Percentiles rank a stretch among this genome's conserved stretches.
phyloP scores from a whole-genome alignment of 2,888 invertebrate genomes.

The Lasioglossum morio region DNA sequence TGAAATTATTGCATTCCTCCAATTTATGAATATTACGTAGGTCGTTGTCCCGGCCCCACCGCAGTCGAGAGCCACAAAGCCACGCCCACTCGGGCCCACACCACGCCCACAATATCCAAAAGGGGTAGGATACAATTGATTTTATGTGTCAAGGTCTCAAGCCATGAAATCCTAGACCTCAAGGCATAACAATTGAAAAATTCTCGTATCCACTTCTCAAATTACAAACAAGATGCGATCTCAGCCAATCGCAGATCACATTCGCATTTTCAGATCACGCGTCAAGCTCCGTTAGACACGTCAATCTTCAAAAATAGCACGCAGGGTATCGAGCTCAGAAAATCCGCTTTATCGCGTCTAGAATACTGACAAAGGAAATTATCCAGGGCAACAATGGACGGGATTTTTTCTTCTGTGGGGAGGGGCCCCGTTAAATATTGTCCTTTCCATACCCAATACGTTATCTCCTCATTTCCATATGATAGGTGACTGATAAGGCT shows the following conservation, averaged over 20 bases:
- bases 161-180: not conserved
- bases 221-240: not conserved
- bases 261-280: not conserved
- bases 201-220: not conserved
- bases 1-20: not conserved
- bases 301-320: not conserved
- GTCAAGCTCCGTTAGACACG: not conserved
- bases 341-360: constrained; percentile 45
- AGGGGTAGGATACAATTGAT: not conserved
- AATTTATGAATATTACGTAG: not conserved
- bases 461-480: constrained; percentile 63
- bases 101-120: not conserved
- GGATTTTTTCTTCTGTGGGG: not conserved
- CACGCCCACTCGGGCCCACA: not conserved
- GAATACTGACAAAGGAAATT: constrained; percentile 54
- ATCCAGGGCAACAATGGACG: constrained; percentile 46
- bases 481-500: constrained; percentile 60
- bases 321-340: constrained; percentile 12
- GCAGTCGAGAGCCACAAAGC: not conserved
- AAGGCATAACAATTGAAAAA: not conserved
- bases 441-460: constrained; percentile 51
- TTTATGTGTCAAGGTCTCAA: not conserved
- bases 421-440: constrained; percentile 48
- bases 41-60: not conserved
- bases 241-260: not conserved